phyloP scores from a whole-genome alignment of 1,140 invertebrate species.

The Drosophila pallidifrons region DNA sequence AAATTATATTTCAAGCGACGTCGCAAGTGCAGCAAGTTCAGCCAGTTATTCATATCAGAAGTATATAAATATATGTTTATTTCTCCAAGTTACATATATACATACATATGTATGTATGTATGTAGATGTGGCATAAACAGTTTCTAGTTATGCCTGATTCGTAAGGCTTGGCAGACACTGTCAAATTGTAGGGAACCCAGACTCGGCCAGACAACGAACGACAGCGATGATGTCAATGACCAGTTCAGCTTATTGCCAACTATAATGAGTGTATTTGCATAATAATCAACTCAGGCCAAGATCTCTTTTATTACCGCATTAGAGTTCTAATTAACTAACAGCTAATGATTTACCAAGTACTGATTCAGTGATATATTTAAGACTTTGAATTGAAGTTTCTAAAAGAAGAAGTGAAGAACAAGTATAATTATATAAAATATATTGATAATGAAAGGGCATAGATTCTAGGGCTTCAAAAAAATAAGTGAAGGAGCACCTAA shows the following conservation, averaged over 20 bases:
- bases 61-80: constrained; percentile 3
- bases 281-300: not conserved
- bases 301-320: not conserved
- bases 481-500: too few species aligned
- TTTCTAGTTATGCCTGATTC: constrained; percentile 27
- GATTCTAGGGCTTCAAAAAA: too few species aligned
- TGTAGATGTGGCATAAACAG: constrained; percentile 6
- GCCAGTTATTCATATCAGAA: constrained; percentile 15
- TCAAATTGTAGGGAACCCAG: constrained; percentile 21
- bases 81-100: not conserved
- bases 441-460: too few species aligned
- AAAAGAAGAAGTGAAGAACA: too few species aligned
- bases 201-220: constrained; percentile 6
- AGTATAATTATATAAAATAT: too few species aligned
- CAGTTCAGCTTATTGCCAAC: constrained; percentile 6
- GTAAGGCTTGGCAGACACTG: constrained; percentile 20
- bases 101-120: not conserved
- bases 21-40: constrained; percentile 31
- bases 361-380: too few species aligned
- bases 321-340: not conserved
- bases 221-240: constrained; percentile 36
- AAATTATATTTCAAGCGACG: constrained; percentile 48
- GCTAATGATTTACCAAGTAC: not conserved
- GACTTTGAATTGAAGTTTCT: too few species aligned
- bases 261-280: constrained; percentile 31